These are phyloP conservation scores for Percopsis omiscomaycus DNA, from an alignment of 2,797 vertebrate species.

Conservation along the genomic window DNA sequence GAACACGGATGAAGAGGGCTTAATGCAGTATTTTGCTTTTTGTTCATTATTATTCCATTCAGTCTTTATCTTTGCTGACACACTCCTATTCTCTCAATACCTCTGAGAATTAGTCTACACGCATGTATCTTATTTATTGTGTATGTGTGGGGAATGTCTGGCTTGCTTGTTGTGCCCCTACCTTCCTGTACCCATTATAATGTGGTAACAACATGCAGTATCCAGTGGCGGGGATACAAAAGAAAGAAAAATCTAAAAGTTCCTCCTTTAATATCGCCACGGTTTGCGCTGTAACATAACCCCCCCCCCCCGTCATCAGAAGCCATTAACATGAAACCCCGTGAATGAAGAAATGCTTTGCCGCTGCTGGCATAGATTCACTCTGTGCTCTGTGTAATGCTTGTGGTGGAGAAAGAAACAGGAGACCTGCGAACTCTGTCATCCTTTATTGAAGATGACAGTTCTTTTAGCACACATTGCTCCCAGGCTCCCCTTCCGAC, in stretches of 20 bases:
- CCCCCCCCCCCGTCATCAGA: conserved; percentile 29
- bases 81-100: too few relatives aligned
- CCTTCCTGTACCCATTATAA: background rate
- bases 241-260: conserved; percentile 16
- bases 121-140: too few relatives aligned
- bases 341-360: conserved; percentile 48
- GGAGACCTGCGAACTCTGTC: conserved; percentile 56
- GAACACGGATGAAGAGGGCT: conserved; percentile 34
- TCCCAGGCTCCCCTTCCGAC: conserved; percentile 54
- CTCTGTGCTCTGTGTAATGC: conserved; percentile 44
- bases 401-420: conserved; percentile 13
- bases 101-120: background rate
- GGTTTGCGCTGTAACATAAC: conserved; percentile 28
- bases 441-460: conserved; percentile 75
- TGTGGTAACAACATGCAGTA: conserved; percentile 14
- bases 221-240: conserved; percentile 9
- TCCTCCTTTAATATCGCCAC: conserved; percentile 18
- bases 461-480: conserved; percentile 69
- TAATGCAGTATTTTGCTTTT: conserved; percentile 24
- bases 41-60: conserved; percentile 1
- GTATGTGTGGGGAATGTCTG: too few relatives aligned
- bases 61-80: too few relatives aligned
- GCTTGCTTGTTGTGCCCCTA: background rate
- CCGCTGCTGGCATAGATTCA: conserved; percentile 42
- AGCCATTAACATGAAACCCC: conserved; percentile 29